These are phyloP conservation scores for Pristiophorus japonicus DNA, from an alignment of 2,113 vertebrate genomes.

Conservation along the genomic window DNA sequence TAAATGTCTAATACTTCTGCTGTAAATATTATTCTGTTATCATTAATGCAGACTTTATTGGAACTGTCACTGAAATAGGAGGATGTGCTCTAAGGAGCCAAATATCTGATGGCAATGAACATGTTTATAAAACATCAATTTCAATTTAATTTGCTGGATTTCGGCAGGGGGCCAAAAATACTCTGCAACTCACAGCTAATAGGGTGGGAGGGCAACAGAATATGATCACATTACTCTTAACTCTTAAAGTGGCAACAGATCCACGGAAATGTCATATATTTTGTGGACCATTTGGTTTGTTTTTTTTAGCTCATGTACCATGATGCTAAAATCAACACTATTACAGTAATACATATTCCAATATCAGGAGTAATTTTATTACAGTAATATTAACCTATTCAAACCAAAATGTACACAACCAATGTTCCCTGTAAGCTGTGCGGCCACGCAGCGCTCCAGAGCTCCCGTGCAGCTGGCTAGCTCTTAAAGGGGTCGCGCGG, in stretches of 20 bases:
- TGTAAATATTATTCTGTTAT: neutral
- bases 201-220: neutral
- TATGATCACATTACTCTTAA: neutral
- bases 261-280: neutral
- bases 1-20: neutral
- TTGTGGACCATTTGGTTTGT: neutral
- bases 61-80: neutral
- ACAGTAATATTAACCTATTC: neutral
- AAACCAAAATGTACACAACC: neutral
- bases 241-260: neutral
- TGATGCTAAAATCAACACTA: neutral
- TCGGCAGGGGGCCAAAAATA: neutral
- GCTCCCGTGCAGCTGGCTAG: no score
- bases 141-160: conserved; percentile 21
- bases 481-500: no score
- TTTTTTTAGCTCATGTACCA: neutral
- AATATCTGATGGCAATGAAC: neutral
- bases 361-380: neutral
- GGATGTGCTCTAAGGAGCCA: neutral
- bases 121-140: conserved; percentile 32
- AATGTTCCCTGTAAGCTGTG: no score
- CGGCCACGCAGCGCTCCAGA: no score
- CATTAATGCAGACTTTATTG: neutral
- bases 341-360: neutral
- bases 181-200: neutral